Conservation (phyloP, 2,113 vertebrate genomes). For the Hemicordylus capensis region DNA sequence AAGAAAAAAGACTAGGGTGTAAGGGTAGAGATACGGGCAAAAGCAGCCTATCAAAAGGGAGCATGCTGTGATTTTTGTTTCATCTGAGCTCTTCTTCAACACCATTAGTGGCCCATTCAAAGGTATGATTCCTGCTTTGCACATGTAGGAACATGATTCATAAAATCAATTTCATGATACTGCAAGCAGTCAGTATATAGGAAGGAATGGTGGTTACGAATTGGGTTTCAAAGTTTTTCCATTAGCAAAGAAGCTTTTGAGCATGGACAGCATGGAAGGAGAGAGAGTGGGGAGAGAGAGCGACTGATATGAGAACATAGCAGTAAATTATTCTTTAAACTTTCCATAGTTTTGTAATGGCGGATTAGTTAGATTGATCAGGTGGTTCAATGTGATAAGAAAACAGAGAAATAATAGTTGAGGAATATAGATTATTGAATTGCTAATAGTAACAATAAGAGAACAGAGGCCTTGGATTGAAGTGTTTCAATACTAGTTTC, state of each 20-base stretch:
- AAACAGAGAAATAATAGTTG: neutral
- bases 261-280: no score
- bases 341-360: no score
- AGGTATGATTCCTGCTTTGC: neutral
- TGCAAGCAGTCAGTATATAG: neutral
- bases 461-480: neutral
- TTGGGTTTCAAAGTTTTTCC: neutral
- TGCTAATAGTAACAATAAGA: neutral
- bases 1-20: slow-evolving; percentile 8
- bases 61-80: neutral
- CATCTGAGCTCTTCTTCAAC: neutral
- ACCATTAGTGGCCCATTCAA: neutral
- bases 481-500: no score
- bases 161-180: neutral
- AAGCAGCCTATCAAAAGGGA: slow-evolving; percentile 9
- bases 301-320: no score
- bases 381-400: no score
- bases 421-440: neutral
- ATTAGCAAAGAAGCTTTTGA: neutral
- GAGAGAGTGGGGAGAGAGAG: no score
- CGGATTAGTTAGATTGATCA: no score
- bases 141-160: neutral
- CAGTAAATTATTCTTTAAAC: no score
- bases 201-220: neutral
- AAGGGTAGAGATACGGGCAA: neutral